A percentile compares a stretch with the other conserved stretches of the same genome.
Conservation (phyloP, 2,797 vertebrate species). For the Onychomys torridus region DNA sequence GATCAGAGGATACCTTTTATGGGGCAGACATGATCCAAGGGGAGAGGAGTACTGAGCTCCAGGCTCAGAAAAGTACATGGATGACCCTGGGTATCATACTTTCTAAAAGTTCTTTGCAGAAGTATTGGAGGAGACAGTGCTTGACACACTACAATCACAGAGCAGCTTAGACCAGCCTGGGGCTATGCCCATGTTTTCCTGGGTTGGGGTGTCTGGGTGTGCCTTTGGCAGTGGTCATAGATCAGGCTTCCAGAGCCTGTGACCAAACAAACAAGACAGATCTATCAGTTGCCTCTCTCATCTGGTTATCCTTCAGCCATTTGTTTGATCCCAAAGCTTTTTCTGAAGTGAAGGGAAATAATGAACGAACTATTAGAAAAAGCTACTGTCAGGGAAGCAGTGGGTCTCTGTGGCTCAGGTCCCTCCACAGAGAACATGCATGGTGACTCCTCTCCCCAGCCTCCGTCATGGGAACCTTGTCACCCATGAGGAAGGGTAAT, state of each 20-base stretch:
- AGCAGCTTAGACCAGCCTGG: neutral
- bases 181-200: neutral
- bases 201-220: neutral
- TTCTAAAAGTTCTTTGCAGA: slow-evolving; percentile 93
- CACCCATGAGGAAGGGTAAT: slow-evolving; percentile 30
- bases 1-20: slow-evolving; percentile 96
- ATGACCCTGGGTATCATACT: slow-evolving; percentile 92
- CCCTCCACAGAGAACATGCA: neutral
- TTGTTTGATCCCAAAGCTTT: slow-evolving; percentile 72
- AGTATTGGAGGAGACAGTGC: slow-evolving; percentile 90
- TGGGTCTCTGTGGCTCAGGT: neutral
- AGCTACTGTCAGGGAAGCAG: slow-evolving; percentile 7
- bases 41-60: slow-evolving; percentile 95
- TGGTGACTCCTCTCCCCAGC: neutral
- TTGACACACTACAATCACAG: neutral
- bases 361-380: slow-evolving; percentile 42
- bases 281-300: neutral
- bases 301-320: neutral
- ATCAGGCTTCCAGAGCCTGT: neutral
- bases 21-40: slow-evolving; percentile 90
- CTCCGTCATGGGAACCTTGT: slow-evolving; percentile 29
- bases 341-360: slow-evolving; percentile 51
- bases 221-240: slow-evolving; percentile 47
- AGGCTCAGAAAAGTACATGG: slow-evolving; percentile 96
- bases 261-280: neutral